A percentile compares a stretch with the other conserved stretches of the same genome.
phyloP scores from a whole-genome alignment of 1,140 invertebrate species.

The Philopotamus ludificatus region DNA sequence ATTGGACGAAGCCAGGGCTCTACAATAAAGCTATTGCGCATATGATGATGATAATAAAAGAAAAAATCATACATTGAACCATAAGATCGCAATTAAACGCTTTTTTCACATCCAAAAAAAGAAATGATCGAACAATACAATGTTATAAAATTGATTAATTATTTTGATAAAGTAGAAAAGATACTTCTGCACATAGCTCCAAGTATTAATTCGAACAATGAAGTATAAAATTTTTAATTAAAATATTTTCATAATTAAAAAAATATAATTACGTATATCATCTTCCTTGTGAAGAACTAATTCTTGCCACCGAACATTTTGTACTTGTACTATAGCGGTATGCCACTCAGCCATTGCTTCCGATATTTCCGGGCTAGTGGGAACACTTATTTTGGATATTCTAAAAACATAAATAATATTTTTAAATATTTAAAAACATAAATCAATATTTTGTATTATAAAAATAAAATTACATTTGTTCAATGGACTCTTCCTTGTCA shows the following conservation, averaged over 20 bases:
- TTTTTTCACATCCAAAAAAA: too few relatives aligned
- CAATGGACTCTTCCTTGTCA: constrained; percentile 6
- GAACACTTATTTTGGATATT: constrained; percentile 29
- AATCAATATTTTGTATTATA: neutral
- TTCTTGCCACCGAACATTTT: constrained; percentile 48
- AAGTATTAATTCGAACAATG: too few relatives aligned
- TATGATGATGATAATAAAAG: too few relatives aligned
- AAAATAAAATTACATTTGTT: constrained; percentile 17
- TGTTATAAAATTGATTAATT: too few relatives aligned
- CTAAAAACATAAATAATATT: constrained; percentile 6
- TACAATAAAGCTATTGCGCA: too few relatives aligned
- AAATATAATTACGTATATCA: constrained; percentile 30
- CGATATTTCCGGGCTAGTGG: constrained; percentile 49
- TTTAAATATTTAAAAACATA: neutral
- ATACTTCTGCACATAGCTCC: too few relatives aligned
- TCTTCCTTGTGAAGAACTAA: constrained; percentile 40
- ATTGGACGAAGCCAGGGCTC: too few relatives aligned
- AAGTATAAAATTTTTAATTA: too few relatives aligned
- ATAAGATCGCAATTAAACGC: too few relatives aligned
- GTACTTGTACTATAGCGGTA: constrained; percentile 48
- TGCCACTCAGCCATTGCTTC: constrained; percentile 51
- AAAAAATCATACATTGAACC: too few relatives aligned
- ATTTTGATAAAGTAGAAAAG: too few relatives aligned
- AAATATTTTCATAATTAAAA: neutral
- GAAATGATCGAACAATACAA: too few relatives aligned